A percentile compares a stretch with the other conserved stretches of the same genome.
phyloP scores from a whole-genome alignment of 1,140 invertebrate genomes.

The Mycetomoellerius zeteki region DNA sequence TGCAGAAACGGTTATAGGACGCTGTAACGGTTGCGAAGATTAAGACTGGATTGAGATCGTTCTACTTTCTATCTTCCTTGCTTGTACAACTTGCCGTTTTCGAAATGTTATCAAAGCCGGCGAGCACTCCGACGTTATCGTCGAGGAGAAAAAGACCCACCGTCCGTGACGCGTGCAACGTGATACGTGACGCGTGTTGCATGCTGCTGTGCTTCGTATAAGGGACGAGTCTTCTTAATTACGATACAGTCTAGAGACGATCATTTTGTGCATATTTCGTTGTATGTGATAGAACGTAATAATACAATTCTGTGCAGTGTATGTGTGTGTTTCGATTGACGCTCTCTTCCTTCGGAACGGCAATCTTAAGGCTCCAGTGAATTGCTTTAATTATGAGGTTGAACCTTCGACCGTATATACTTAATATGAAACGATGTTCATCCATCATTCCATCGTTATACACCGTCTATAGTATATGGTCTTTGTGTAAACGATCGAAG shows the following conservation, averaged over 20 bases:
- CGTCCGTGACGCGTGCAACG: conserved; percentile 19
- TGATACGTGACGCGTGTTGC: background rate
- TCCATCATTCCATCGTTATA: too few relatives aligned
- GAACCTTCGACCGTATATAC: background rate
- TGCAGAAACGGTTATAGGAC: background rate
- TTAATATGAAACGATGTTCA: too few relatives aligned
- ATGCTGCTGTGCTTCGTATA: background rate
- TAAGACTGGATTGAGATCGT: background rate
- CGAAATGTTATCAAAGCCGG: conserved; percentile 32
- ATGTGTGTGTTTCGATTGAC: background rate
- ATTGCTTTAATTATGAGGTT: conserved; percentile 7
- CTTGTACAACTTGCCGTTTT: background rate
- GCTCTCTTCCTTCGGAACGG: background rate
- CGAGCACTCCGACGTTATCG: background rate
- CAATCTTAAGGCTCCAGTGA: background rate
- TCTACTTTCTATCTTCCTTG: background rate
- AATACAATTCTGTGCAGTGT: background rate
- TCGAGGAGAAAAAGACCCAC: background rate
- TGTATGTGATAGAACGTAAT: background rate
- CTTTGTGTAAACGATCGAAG: too few relatives aligned
- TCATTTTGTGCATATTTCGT: background rate
- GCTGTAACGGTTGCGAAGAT: background rate
- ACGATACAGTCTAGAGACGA: background rate
- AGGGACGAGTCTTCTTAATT: conserved; percentile 19
- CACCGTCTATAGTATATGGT: too few relatives aligned